These are phyloP conservation scores for Azemiops feae DNA, from an alignment of 2,113 vertebrate species.

Conservation along the genomic window DNA sequence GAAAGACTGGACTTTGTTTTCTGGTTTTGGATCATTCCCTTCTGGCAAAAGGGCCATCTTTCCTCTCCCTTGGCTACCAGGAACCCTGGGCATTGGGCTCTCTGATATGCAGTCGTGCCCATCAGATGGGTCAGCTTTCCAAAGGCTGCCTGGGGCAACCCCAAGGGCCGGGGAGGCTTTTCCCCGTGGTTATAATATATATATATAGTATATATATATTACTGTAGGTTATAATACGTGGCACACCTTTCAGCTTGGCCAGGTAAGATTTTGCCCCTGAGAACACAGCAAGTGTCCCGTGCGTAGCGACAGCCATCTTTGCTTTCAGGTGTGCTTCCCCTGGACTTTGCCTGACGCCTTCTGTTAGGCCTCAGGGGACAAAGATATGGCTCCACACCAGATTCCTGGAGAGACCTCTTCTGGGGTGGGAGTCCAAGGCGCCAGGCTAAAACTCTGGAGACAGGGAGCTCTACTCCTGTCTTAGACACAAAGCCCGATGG, in stretches of 20 bases:
- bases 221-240: background rate
- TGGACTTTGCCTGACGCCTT: background rate
- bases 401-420: background rate
- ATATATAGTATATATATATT: too few species aligned
- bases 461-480: background rate
- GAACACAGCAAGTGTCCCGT: background rate
- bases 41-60: background rate
- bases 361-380: background rate
- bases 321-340: background rate
- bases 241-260: background rate
- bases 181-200: too few species aligned
- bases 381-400: background rate
- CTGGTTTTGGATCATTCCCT: background rate
- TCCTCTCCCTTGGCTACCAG: background rate
- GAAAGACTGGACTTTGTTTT: background rate
- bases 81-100: background rate
- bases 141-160: background rate
- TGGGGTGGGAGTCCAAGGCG: background rate
- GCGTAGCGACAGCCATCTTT: background rate
- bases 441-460: background rate
- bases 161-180: background rate
- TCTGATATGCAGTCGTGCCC: background rate
- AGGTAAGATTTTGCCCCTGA: background rate
- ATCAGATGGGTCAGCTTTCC: background rate
- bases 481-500: background rate